These are phyloP conservation scores for Manacus vitellinus DNA, from an alignment of 2,113 vertebrate genomes.

Conservation along the genomic window DNA sequence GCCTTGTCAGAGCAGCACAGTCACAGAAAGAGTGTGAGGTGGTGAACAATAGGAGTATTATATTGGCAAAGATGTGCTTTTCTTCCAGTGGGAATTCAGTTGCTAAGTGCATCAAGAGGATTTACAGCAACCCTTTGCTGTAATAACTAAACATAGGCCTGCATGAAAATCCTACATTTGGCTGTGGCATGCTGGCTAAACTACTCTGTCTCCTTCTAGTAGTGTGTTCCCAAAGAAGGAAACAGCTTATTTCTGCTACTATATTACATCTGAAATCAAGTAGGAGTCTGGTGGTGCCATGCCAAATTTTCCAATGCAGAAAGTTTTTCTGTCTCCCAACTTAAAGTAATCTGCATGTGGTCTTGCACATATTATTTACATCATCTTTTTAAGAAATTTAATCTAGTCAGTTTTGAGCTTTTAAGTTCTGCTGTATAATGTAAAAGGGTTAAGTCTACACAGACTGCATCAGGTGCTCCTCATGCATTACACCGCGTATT, in stretches of 20 bases:
- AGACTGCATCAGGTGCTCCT: neutral
- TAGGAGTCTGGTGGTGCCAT: neutral
- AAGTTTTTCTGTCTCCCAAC: neutral
- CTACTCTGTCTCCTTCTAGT: neutral
- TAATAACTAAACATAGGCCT: conserved; percentile 15
- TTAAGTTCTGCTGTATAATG: neutral
- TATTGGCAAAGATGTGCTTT: conserved; percentile 34
- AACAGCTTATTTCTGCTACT: conserved; percentile 26
- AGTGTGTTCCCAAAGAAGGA: conserved; percentile 30
- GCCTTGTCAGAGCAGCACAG: neutral
- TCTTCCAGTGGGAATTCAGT: conserved; percentile 20
- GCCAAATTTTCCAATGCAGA: neutral
- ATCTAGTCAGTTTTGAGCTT: neutral
- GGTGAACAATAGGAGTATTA: neutral
- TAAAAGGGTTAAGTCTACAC: conserved; percentile 12
- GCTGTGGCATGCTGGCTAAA: conserved; percentile 5
- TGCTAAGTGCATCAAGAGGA: conserved; percentile 34
- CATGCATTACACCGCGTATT: neutral
- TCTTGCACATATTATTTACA: neutral
- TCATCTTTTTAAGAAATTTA: conserved; percentile 12
- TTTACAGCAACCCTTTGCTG: conserved; percentile 41
- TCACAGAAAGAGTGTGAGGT: neutral
- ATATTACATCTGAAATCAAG: neutral
- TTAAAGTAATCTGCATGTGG: conserved; percentile 1
- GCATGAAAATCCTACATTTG: conserved; percentile 34